Evolutionary conservation across 2,888 invertebrate species (phyloP).

Genomic region (Cryptocheilus praepositus): DNA sequence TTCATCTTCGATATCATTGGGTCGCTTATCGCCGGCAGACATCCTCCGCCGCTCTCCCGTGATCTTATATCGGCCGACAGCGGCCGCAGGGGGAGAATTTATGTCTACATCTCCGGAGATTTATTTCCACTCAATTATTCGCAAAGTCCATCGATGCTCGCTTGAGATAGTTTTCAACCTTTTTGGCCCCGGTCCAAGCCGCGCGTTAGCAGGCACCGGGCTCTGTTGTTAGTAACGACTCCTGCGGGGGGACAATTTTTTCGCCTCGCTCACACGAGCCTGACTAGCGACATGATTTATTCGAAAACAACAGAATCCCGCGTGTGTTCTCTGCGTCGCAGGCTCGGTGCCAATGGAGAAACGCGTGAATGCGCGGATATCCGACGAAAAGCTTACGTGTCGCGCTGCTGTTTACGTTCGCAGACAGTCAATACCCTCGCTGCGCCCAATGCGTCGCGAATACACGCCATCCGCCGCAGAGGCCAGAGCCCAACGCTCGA

Average conservation of each 20-base stretch:
- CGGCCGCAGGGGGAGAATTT: not conserved
- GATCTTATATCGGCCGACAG: not conserved
- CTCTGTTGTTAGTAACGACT: constrained; percentile 1
- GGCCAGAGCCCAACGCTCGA: no score
- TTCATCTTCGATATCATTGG: not conserved
- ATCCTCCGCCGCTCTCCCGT: not conserved
- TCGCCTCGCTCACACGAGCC: no score
- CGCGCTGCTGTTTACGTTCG: no score
- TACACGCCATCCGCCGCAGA: no score
- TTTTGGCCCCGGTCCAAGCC: constrained; percentile 32
- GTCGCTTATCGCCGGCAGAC: not conserved
- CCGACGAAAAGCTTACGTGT: no score
- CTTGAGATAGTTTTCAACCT: constrained; percentile 18
- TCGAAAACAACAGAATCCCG: no score
- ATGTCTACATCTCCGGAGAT: constrained; percentile 2
- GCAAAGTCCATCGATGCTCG: constrained; percentile 27
- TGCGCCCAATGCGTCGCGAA: no score
- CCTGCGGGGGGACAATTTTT: not conserved
- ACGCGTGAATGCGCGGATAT: no score
- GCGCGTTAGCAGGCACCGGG: constrained; percentile 8
- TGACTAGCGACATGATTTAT: no score
- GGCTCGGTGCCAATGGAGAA: no score
- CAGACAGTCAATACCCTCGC: no score
- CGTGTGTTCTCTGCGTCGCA: no score
- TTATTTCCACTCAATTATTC: constrained; percentile 40